Evolutionary conservation across 2,797 vertebrate genomes (phyloP), one percentile per base, ranked within the genome.

Genomic region (Dryobates pubescens): DNA sequence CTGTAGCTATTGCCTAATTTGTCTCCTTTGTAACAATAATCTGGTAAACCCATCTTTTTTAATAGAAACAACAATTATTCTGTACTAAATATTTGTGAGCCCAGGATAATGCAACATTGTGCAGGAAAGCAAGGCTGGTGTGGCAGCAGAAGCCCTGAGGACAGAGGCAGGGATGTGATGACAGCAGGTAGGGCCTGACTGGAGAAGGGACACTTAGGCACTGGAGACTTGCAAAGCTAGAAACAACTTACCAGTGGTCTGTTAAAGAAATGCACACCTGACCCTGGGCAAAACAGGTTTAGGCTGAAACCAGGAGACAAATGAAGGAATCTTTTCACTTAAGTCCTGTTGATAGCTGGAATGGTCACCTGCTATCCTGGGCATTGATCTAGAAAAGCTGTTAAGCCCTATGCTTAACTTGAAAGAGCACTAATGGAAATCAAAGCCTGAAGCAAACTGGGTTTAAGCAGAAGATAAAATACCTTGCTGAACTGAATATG

Each of bases 371-470:
- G 47, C n/a, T 59, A 11, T n/a, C 56, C 30, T 30, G 23, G 23
- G 45, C 47, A 49, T 17, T 67, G 43, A 70, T 75, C 53, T 78
- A 24, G 49, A 38, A 86, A 91, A 88, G 76, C 36, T 82, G 47
- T 36, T 82, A 90, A 94, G 38, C 54, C 62, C 16, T 43, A 1
- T 17, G 49, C 47, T 92, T 74, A 70, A 76, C 86, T 61, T 57
- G 64, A 82, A 94, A 78, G 45, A 73, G 34, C 19, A 38, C 22
- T 70, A 91, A 88, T 70, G 58, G 74, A 90, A 86, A 73, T 45
- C 57, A 79, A 82, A 76, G 19, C 45, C 70, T 36, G 71, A 70
- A 76, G 64, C 27, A 91, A 88, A 76, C 12, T 70, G 57, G 64
- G 86, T 32, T 68, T 59, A 73, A 80, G 64, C 10, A 67, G 74